Conservation (phyloP, 2,888 invertebrate genomes). For the Sphecodes monilicornis region DNA sequence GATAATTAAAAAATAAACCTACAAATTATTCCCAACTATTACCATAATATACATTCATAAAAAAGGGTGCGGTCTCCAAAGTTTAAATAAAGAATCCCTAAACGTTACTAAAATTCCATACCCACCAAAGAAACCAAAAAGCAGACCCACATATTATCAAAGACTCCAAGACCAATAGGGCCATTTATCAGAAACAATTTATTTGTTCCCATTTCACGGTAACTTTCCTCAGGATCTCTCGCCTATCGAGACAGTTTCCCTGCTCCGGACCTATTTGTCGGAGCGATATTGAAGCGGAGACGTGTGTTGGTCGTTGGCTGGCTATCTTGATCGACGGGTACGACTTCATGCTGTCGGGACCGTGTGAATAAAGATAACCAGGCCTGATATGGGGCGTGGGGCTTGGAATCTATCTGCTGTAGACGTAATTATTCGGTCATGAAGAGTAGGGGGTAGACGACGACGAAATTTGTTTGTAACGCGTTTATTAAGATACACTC, state of each 20-base stretch:
- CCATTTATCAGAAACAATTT: neutral
- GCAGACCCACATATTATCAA: neutral
- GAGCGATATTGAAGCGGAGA: neutral
- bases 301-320: neutral
- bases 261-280: neutral
- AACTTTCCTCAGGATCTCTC: neutral
- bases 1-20: too few relatives aligned
- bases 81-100: too few relatives aligned
- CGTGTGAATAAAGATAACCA: conserved; percentile 40
- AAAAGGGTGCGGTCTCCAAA: too few relatives aligned
- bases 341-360: conserved; percentile 22
- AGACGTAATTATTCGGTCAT: conserved; percentile 8
- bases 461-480: conserved; percentile 33
- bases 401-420: neutral
- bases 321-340: conserved; percentile 45
- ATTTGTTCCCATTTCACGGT: neutral
- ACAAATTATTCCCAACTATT: too few relatives aligned
- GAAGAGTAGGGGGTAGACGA: neutral
- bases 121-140: neutral
- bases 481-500: conserved; percentile 53
- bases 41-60: too few relatives aligned
- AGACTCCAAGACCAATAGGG: too few relatives aligned
- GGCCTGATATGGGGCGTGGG: conserved; percentile 5
- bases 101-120: neutral
- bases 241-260: neutral